Base-by-base conservation (phyloP, 2,888 invertebrate species). In the Cynaeus angustus region DNA sequence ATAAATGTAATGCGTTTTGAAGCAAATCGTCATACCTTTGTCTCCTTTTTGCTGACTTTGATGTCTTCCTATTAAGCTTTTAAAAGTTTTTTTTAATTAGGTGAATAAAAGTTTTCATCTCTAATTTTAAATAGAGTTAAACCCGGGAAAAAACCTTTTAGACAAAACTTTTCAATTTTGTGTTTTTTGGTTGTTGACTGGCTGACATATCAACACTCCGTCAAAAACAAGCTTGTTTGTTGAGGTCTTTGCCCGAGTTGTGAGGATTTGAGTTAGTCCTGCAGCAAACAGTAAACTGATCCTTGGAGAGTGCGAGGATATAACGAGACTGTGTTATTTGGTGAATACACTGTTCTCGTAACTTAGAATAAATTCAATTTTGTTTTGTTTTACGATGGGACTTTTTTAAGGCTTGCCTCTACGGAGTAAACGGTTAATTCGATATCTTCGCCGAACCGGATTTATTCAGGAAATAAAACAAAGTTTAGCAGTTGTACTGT, bases 311-410 rank as follows among this genome's bases (percentile, higher is more conserved):
- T 14, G 38, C 55, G 28, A 65, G 16, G 65, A 8, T 5, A 45
- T 65, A 65, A 59, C 59, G 48, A 58, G 45, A 13, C 33, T 13
- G 33, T 21, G 41, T 56, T 56, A 56, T 41, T 48, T 48, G 37
- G 10, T 30, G 61, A 48, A 48, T 16, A 48, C 48, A 16, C 16
- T 43, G 41, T 53, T 33, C 16, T 10, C 28, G 10, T 14, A 53
- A 55, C 53, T 65, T 55, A 55, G 65, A 53, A 43, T 55, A 45
- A 65, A 65, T 65, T 65, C 53, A 65, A 65, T 65, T 65, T 65
- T 21, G 53, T 52, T 45, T 55, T 55, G 65, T 53, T 65, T 65
- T 65, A 65, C 65, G 62, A 50, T 10, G 43, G 52, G 38, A 53
- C 61, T 48, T 50, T 61, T 48, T 52, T 26, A 48, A 37, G 50